Evolutionary conservation across 1,140 invertebrate genomes (phyloP).

Genomic region (Hyphantria cunea): DNA sequence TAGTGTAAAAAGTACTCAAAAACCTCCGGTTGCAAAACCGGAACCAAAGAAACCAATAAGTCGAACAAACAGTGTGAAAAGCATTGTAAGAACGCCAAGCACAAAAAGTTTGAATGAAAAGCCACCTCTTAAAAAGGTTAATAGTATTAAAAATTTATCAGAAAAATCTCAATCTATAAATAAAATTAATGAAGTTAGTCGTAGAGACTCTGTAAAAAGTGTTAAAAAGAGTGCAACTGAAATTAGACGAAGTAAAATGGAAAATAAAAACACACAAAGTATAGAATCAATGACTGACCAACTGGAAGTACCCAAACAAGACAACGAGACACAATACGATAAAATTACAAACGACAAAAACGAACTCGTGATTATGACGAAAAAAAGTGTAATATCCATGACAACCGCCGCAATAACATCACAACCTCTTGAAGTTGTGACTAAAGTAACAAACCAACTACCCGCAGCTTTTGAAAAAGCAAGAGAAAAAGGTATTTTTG

Average conservation of each 20-base stretch:
- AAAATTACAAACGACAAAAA: slow-evolving; percentile 68
- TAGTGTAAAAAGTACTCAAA: slow-evolving; percentile 57
- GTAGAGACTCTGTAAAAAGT: slow-evolving; percentile 37
- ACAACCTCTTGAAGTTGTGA: slow-evolving; percentile 78
- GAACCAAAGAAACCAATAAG: slow-evolving; percentile 75
- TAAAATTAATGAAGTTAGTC: slow-evolving; percentile 58
- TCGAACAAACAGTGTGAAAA: slow-evolving; percentile 76
- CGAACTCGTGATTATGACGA: slow-evolving; percentile 75
- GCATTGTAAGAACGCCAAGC: slow-evolving; percentile 60
- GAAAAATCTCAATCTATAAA: slow-evolving; percentile 59
- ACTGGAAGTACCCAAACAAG: slow-evolving; percentile 64
- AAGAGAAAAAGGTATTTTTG: slow-evolving; percentile 76
- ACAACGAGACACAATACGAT: slow-evolving; percentile 78
- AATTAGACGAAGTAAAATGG: slow-evolving; percentile 32
- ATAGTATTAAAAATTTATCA: slow-evolving; percentile 67
- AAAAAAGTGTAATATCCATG: slow-evolving; percentile 80
- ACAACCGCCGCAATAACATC: slow-evolving; percentile 81
- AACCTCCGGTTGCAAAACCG: slow-evolving; percentile 57
- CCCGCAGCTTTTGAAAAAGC: slow-evolving; percentile 77
- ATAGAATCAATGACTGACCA: slow-evolving; percentile 42
- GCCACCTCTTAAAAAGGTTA: slow-evolving; percentile 62
- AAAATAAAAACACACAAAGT: slow-evolving; percentile 39
- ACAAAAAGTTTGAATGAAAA: slow-evolving; percentile 69
- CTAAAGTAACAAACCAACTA: slow-evolving; percentile 78
- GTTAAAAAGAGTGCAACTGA: slow-evolving; percentile 38